Percentiles rank a stretch among this genome's conserved stretches.
phyloP scores from a whole-genome alignment of 2,113 vertebrate genomes.

The Anolis carolinensis region DNA sequence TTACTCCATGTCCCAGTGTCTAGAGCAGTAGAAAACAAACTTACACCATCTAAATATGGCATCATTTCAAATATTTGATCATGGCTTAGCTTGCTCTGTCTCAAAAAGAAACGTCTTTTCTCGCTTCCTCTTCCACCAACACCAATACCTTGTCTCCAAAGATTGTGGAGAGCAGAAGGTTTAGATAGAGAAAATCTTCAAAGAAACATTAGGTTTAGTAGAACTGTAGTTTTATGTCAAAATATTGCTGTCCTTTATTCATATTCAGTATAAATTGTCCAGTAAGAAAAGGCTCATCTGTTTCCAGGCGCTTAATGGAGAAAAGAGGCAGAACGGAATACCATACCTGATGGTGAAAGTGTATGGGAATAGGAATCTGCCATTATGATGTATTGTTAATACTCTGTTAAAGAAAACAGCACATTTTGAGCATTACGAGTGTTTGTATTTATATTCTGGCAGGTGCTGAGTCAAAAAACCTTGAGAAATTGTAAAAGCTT shows the following conservation, averaged over 20 bases:
- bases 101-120: too few species aligned
- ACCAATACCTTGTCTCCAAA: neutral
- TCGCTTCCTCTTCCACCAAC: too few species aligned
- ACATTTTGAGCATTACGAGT: constrained; percentile 36
- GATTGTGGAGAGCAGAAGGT: neutral
- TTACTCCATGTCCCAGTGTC: too few species aligned
- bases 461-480: constrained; percentile 23
- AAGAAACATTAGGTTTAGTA: neutral
- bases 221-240: neutral
- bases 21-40: too few species aligned
- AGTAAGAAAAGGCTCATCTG: neutral
- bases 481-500: constrained; percentile 34
- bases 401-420: constrained; percentile 46
- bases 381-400: constrained; percentile 40
- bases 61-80: too few species aligned
- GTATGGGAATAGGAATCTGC: constrained; percentile 33
- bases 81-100: too few species aligned
- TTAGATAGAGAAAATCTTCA: neutral
- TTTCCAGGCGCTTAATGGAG: neutral
- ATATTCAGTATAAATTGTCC: neutral
- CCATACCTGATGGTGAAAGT: constrained; percentile 41
- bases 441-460: constrained; percentile 38
- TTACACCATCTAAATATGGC: too few species aligned
- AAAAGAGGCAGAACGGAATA: neutral
- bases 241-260: neutral